Evolutionary conservation across 2,797 vertebrate genomes (phyloP).

Genomic region (Hipposideros larvatus): DNA sequence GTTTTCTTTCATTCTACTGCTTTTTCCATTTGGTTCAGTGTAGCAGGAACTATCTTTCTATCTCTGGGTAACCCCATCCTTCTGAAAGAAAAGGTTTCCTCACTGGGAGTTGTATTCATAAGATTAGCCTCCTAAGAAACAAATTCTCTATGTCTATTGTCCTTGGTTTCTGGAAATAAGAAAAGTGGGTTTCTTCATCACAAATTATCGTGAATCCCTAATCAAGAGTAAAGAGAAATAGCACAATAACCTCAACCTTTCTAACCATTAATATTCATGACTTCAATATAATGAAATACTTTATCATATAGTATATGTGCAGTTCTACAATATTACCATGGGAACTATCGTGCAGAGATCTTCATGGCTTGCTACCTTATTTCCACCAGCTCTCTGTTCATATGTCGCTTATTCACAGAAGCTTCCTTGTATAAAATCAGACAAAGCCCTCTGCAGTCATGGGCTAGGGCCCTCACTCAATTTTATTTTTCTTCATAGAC

Average conservation of each 20-base stretch:
- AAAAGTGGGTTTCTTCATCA: constrained; percentile 10
- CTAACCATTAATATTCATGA: constrained; percentile 32
- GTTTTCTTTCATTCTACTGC: not conserved
- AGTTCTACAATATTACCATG: not conserved
- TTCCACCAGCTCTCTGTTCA: constrained; percentile 51
- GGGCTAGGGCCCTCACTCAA: not conserved
- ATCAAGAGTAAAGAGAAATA: constrained; percentile 38
- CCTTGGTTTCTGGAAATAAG: constrained; percentile 14
- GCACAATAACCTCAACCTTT: not conserved
- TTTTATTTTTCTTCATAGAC: not conserved
- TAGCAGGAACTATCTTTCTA: not conserved
- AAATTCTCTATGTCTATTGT: not conserved
- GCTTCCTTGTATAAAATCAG: not conserved
- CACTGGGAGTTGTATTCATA: not conserved
- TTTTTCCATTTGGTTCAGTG: not conserved
- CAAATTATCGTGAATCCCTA: not conserved
- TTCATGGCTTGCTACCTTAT: not conserved
- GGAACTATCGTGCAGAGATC: constrained; percentile 1
- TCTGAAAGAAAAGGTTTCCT: not conserved
- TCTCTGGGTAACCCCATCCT: not conserved
- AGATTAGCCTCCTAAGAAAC: not conserved
- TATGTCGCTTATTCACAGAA: not conserved
- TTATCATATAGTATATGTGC: not conserved
- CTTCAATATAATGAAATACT: constrained; percentile 14
- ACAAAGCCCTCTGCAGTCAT: not conserved